Evolutionary conservation across 1,140 invertebrate genomes (phyloP).

Genomic region (Apis dorsata): DNA sequence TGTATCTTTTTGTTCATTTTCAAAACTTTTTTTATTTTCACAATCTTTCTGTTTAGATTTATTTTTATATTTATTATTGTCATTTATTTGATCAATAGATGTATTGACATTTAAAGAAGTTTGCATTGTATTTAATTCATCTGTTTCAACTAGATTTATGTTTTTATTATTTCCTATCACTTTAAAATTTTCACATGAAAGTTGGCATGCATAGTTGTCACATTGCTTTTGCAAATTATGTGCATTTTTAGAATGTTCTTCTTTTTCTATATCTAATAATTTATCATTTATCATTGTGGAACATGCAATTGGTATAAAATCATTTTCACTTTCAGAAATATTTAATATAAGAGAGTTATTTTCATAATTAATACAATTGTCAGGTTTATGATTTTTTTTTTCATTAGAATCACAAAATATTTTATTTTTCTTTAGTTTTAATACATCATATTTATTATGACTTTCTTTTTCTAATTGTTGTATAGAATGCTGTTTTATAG

Average conservation of each 20-base stretch:
- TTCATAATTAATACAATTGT: background rate
- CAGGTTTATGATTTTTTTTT: too few species aligned
- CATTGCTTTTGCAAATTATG: background rate
- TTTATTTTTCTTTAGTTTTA: too few species aligned
- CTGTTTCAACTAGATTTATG: conserved; percentile 7
- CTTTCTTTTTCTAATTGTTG: background rate
- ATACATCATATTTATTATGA: background rate
- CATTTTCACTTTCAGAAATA: conserved; percentile 30
- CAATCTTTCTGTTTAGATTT: background rate
- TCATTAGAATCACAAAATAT: too few species aligned
- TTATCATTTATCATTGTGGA: conserved; percentile 66
- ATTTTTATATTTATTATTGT: background rate
- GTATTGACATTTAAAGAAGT: conserved; percentile 70
- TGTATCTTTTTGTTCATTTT: background rate
- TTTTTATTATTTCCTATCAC: conserved; percentile 23
- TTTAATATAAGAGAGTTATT: background rate
- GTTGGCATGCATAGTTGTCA: background rate
- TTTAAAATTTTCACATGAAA: background rate
- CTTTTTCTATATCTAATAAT: background rate
- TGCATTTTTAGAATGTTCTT: background rate
- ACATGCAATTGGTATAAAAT: conserved; percentile 56
- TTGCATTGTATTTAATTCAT: background rate
- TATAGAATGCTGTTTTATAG: background rate
- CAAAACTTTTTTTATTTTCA: background rate
- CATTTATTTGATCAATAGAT: conserved; percentile 57